Percentiles rank a stretch among this genome's conserved stretches.
phyloP scores from a whole-genome alignment of 2,888 invertebrate species.

The Chironomus riparius region DNA sequence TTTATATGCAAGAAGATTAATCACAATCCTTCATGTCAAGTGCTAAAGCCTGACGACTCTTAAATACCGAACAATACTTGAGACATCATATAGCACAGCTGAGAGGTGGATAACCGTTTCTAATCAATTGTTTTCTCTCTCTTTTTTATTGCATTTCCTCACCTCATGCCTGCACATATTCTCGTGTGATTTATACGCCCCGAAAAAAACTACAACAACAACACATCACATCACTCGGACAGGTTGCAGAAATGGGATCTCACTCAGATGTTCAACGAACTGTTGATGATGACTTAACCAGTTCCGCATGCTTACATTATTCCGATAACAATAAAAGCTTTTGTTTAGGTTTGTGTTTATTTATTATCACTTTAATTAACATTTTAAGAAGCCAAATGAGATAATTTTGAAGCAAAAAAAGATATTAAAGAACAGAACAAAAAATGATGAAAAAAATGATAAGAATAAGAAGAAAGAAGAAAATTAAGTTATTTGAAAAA shows the following conservation, averaged over 20 bases:
- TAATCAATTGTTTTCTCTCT: background rate
- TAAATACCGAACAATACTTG: background rate
- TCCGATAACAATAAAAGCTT: conserved; percentile 38
- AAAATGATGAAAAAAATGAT: too few species aligned
- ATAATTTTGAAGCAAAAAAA: conserved; percentile 11
- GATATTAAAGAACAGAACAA: background rate
- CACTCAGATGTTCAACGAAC: conserved; percentile 36
- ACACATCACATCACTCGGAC: conserved; percentile 29
- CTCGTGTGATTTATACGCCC: too few species aligned
- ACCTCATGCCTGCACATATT: background rate
- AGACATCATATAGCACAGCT: background rate
- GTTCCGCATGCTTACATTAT: conserved; percentile 38
- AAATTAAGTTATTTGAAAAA: too few species aligned
- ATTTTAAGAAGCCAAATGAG: conserved; percentile 1
- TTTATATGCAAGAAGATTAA: too few species aligned
- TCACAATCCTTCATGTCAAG: too few species aligned
- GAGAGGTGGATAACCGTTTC: background rate
- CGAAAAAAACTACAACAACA: background rate
- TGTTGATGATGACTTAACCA: conserved; percentile 37
- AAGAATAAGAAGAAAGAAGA: too few species aligned
- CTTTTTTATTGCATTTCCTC: background rate
- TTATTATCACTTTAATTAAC: conserved; percentile 28
- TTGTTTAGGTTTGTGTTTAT: conserved; percentile 43
- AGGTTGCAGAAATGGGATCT: conserved; percentile 42
- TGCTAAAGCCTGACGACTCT: too few species aligned